Evolutionary conservation across 2,113 vertebrate species (phyloP).

Genomic region (Cyanoramphus novaezelandiae): DNA sequence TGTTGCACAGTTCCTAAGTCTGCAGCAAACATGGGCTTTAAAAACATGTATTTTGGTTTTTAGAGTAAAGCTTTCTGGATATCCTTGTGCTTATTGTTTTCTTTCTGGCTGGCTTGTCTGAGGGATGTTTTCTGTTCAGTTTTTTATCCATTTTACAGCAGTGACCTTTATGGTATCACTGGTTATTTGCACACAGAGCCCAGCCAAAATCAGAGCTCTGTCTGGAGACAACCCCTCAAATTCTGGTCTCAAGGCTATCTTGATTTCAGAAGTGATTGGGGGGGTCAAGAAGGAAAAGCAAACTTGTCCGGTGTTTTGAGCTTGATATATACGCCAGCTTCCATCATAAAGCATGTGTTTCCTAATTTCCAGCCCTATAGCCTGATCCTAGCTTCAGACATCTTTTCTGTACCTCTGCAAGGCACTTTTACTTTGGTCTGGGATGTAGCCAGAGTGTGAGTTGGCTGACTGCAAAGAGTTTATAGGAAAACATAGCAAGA

Average conservation of each 20-base stretch:
- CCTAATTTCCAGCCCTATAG: not conserved
- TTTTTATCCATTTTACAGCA: not conserved
- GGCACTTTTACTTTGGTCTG: conserved; percentile 26
- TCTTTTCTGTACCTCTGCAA: not conserved
- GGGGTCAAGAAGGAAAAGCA: not conserved
- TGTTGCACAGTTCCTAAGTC: not conserved
- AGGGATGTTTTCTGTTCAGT: not conserved
- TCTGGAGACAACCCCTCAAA: not conserved
- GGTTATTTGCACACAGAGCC: not conserved
- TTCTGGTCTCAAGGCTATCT: not conserved
- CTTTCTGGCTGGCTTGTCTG: not conserved
- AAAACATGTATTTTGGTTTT: not conserved
- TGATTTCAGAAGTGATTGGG: not conserved
- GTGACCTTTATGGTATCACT: not conserved
- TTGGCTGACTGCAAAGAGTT: not conserved
- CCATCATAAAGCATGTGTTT: not conserved
- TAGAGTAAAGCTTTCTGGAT: not conserved
- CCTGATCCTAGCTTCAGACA: not conserved
- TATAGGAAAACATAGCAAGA: not conserved
- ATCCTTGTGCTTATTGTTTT: not conserved
- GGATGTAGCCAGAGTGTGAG: not conserved
- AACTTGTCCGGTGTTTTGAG: not conserved
- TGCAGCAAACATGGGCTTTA: not conserved
- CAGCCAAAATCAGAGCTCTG: not conserved
- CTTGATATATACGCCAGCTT: not conserved